Evolutionary conservation across 2,888 invertebrate genomes (phyloP), one percentile per base, ranked within the genome.

Genomic region (Campoplex nolae): DNA sequence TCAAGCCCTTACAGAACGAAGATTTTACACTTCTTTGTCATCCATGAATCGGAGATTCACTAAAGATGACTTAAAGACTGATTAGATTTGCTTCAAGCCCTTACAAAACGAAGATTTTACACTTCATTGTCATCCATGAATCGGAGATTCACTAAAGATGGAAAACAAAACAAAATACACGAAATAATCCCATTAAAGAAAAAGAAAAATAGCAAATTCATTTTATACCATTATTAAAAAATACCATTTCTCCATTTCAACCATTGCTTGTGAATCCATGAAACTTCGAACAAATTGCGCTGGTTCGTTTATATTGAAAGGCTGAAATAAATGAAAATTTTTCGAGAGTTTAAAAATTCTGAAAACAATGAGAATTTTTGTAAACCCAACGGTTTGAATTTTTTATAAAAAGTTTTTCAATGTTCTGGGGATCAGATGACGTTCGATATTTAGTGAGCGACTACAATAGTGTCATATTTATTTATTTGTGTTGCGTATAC

Each of bases 81-180:
- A 84, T 84, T 79, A 74, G 74, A 87, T 82, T 84, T 58, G 77
- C 81, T 78, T 81, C 62, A 74, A 23, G 23, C 23, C 23, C 23
- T 23, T 23, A 23, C 23, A 0, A 0, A 23, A 23, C 23, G 23
- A 23, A 23, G 28, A 28, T 28, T 58, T 28, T 13, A 4, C 28
- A 58, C 28, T 58, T 56, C 9, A 2, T 7, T 58, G 58, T 58
- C 28, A 28, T 58, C 58, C 28, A 13, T 28, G 28, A 28, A 28
- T 11, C 3, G 13, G 28, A 58, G 58, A 28, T 23, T 13, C n/a
- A 58, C 13, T 32, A 32, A 2, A 16, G 7, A 32, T 32, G 6
- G 62, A 3, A 32, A 62, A 32, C 38, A 23, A 45, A 23, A 38
- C 45, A 78, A 42, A 56, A 68, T 32, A 54, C 28, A 35, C 32